Percentiles rank a stretch among this genome's conserved stretches.
phyloP scores from a whole-genome alignment of 2,113 vertebrate genomes.

The Puffinus mauretanicus region DNA sequence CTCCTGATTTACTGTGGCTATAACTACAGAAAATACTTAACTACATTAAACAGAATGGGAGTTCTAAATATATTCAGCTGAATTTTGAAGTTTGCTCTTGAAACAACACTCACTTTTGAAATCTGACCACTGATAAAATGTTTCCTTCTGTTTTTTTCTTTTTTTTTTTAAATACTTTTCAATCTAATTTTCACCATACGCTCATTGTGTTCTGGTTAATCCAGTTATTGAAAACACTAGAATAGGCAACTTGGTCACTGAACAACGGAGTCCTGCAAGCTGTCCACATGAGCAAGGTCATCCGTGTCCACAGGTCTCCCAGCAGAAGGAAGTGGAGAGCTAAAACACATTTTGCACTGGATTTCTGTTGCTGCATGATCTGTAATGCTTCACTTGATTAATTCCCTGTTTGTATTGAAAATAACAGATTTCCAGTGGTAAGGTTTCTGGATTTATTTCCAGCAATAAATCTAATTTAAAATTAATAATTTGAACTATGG shows the following conservation, averaged over 20 bases:
- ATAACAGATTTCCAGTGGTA: background rate
- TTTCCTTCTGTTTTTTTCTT: too few species aligned
- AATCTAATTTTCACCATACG: background rate
- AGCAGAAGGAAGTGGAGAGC: background rate
- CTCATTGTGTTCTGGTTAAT: background rate
- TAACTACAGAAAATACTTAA: background rate
- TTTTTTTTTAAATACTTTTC: background rate
- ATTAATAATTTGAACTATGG: background rate
- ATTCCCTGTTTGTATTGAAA: background rate
- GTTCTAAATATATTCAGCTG: background rate
- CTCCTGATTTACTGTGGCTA: background rate
- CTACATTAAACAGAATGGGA: background rate
- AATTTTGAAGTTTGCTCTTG: background rate
- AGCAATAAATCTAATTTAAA: background rate
- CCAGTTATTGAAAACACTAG: background rate
- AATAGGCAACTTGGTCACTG: background rate
- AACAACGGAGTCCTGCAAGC: background rate
- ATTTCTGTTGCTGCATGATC: background rate
- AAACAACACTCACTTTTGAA: background rate
- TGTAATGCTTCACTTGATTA: background rate
- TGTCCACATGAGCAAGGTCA: fast-evolving
- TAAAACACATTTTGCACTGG: background rate
- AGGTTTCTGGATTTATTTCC: background rate
- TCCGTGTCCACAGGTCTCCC: background rate
- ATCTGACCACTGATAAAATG: background rate